phyloP scores from a whole-genome alignment of 2,797 vertebrate species.

The Smutsia temminckii region DNA sequence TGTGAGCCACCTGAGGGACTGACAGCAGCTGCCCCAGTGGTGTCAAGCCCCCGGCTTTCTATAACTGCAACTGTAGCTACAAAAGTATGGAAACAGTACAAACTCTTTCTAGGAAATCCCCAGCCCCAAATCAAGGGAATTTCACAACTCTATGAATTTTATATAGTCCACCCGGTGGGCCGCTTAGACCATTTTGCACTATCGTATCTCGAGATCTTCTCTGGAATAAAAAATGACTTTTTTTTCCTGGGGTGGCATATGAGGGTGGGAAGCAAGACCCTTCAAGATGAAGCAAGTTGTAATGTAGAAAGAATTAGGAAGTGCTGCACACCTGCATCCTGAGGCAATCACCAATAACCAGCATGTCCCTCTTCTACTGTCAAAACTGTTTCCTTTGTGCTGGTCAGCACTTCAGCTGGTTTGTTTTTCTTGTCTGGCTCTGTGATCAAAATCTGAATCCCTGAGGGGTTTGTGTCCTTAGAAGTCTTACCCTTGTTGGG shows the following conservation, averaged over 20 bases:
- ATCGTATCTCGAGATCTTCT: neutral
- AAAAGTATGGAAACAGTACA: neutral
- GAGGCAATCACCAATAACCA: too few relatives aligned
- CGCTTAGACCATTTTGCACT: neutral
- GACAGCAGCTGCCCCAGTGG: accelerated
- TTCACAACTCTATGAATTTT: neutral
- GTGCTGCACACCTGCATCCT: accelerated
- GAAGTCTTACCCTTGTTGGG: neutral
- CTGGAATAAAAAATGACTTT: neutral
- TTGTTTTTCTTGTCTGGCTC: neutral
- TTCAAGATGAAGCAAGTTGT: neutral
- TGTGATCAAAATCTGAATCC: neutral
- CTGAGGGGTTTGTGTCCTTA: neutral
- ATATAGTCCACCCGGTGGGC: neutral
- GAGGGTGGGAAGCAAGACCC: neutral
- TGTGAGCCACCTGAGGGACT: accelerated
- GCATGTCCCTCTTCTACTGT: too few relatives aligned
- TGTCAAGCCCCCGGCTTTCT: neutral
- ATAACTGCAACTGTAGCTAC: neutral
- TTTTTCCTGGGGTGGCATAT: neutral
- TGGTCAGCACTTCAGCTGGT: neutral
- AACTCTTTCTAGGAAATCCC: neutral
- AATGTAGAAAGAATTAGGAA: neutral
- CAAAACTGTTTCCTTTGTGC: neutral
- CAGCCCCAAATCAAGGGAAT: neutral